Evolutionary conservation across 1,140 invertebrate genomes (phyloP), one percentile per base, ranked within the genome.

Genomic region (Neodiprion virginianus): DNA sequence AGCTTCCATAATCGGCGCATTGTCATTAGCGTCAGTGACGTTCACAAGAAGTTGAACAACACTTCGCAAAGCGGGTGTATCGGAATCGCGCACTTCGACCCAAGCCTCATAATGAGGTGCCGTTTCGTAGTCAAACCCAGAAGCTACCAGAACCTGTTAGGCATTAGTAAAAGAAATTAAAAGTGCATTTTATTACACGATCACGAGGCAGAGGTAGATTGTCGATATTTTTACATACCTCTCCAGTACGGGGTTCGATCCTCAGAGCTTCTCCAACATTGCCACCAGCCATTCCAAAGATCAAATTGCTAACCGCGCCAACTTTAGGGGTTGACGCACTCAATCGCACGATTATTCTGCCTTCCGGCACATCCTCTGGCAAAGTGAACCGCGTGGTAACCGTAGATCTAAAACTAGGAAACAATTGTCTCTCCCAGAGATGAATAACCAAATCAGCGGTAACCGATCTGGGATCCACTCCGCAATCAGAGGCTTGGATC

Each of bases 21-120:
- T 98, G 82, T 99, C 97, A 86, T 99, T 99, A 8, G 93, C 92
- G 85, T 98, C 97, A 0, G 94, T 95, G 0, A 99, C 94, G 83
- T 96, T 96, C 23, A 98, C 93, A 66, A 93, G 89, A 7, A 98
- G 84, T 79, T 94, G 91, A 74, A 93, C 89, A 12, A 95, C 94
- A 70, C 93, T 95, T 73, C 94, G 90, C 17, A 97, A 85, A 1
- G 94, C 92, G 7, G 96, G 96, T 68, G 91, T 92, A 82, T 96
- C 95, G 0, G 94, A 93, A 87, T 98, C 96, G 71, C 92, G 89
- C 0, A 97, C 97, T 90, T 97, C 95, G 69, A 99, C 92, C 97
- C 97, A 99, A 40, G 98, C 92, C 87, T 97, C 94, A 85, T 97
- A 98, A 17, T 93, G 87, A 17, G 93, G 91, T 75, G 93, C 91